Percentiles rank a stretch among this genome's conserved stretches.
phyloP scores from a whole-genome alignment of 1,140 invertebrate genomes.

The Ectropis grisescens region DNA sequence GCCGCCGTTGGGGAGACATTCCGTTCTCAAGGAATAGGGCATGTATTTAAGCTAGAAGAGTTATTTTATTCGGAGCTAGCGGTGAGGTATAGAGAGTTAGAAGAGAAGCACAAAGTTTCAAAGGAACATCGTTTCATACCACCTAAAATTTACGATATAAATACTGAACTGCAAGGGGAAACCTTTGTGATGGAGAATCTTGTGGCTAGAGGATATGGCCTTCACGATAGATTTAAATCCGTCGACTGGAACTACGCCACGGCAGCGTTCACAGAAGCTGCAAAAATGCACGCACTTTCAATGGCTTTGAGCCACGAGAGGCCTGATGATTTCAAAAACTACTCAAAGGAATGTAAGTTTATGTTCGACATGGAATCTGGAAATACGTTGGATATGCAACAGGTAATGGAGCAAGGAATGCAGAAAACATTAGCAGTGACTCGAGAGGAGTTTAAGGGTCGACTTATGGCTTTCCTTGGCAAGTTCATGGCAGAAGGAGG shows the following conservation, averaged over 20 bases:
- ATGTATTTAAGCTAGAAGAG: conserved; percentile 13
- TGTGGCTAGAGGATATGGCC: conserved; percentile 9
- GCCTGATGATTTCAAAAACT: conserved; percentile 7
- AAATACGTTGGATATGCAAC: conserved; percentile 1
- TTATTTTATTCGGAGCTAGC: conserved; percentile 14
- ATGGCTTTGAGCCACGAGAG: conserved; percentile 10
- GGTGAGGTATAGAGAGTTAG: conserved; percentile 10
- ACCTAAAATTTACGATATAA: conserved; percentile 16
- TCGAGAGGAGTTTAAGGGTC: conserved; percentile 12
- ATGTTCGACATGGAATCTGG: neutral
- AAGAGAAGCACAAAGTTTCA: conserved; percentile 13
- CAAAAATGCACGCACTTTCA: conserved; percentile 22
- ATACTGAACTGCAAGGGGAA: conserved; percentile 11
- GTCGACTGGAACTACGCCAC: conserved; percentile 18
- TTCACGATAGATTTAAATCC: conserved; percentile 14
- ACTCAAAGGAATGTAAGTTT: conserved; percentile 3
- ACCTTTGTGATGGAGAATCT: conserved; percentile 21
- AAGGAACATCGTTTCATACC: conserved; percentile 10
- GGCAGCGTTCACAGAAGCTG: conserved; percentile 10
- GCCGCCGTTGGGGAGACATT: conserved; percentile 12
- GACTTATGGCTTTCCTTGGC: conserved; percentile 9
- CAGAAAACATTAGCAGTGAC: too few species aligned
- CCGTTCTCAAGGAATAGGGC: conserved; percentile 1
- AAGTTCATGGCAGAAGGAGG: neutral
- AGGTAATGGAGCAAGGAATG: conserved; percentile 1